Conservation (phyloP, 1,140 invertebrate genomes). For the Palaemon carinicauda region DNA sequence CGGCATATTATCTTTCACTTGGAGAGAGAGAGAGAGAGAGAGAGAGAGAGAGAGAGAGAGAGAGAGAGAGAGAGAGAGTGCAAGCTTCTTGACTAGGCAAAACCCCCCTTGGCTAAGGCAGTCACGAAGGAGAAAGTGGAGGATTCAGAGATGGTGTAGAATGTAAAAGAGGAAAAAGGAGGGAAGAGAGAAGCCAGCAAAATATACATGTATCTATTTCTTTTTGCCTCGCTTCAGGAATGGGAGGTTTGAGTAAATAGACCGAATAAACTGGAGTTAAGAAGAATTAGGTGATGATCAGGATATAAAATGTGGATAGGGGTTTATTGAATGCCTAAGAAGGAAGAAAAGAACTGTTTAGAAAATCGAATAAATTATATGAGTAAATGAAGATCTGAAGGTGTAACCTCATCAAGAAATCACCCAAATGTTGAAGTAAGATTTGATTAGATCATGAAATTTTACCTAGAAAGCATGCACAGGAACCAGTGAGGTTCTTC, state of each 20-base stretch:
- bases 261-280: neutral
- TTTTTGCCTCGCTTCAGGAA: too few species aligned
- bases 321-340: too few species aligned
- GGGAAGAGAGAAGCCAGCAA: too few species aligned
- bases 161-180: neutral
- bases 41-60: conserved; percentile 34
- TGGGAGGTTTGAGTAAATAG: too few species aligned
- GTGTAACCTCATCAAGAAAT: neutral
- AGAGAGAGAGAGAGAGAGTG: conserved; percentile 26
- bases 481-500: too few species aligned
- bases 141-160: neutral
- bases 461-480: too few species aligned
- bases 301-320: too few species aligned
- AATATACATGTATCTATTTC: too few species aligned
- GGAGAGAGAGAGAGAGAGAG: conserved; percentile 6
- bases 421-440: too few species aligned
- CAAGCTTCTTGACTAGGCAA: neutral
- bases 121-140: neutral
- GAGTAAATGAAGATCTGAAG: neutral
- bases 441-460: too few species aligned
- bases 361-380: neutral
- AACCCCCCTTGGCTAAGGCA: neutral
- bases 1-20: neutral
- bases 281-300: neutral
- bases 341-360: too few species aligned